phyloP scores from a whole-genome alignment of 2,113 vertebrate genomes.

The Hippolais icterina region DNA sequence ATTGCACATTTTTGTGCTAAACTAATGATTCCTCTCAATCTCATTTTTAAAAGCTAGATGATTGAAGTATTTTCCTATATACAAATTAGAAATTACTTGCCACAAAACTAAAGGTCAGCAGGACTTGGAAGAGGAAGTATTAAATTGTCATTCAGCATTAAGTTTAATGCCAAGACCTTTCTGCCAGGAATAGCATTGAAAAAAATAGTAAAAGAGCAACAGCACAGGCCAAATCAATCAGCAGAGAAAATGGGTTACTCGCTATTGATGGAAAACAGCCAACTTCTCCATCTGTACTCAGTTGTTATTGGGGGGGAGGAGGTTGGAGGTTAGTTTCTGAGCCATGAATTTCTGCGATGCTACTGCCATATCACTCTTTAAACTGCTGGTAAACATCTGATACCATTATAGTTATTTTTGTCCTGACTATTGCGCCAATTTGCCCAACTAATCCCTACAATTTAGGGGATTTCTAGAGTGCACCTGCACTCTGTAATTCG shows the following conservation, averaged over 20 bases:
- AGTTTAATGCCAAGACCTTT: background rate
- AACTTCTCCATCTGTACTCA: conserved; percentile 15
- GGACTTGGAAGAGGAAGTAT: background rate
- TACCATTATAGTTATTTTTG: background rate
- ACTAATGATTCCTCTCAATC: background rate
- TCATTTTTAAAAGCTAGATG: background rate
- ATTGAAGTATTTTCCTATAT: background rate
- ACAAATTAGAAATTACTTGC: background rate
- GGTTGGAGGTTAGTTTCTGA: background rate
- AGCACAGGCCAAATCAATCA: conserved; percentile 36
- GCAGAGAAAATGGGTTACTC: conserved; percentile 36
- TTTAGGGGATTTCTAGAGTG: background rate
- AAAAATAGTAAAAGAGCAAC: background rate
- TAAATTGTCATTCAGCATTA: conserved; percentile 11
- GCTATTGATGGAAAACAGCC: conserved; percentile 19
- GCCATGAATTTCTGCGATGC: background rate
- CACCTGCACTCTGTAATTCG: background rate
- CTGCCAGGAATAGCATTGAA: background rate
- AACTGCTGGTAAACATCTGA: background rate
- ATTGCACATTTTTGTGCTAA: background rate
- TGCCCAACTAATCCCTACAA: background rate
- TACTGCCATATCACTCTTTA: background rate
- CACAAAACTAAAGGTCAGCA: background rate
- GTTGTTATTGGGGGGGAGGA: background rate
- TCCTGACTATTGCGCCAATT: background rate